Evolutionary conservation across 1,140 invertebrate species (phyloP), one percentile per base, ranked within the genome.

Genomic region (Drosophila athabasca): DNA sequence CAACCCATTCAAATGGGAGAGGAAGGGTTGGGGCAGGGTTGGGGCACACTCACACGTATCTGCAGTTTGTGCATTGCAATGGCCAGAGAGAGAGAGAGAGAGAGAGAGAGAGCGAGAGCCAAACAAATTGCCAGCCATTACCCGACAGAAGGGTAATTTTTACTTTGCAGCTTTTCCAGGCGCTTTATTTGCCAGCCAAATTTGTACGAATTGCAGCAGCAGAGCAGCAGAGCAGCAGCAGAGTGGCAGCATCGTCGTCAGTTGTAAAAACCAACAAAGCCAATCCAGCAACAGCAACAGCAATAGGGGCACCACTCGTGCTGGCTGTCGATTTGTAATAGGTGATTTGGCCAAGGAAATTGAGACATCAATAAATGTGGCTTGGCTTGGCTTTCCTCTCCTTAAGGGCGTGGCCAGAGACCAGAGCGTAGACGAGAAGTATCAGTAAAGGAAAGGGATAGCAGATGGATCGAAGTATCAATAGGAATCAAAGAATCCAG

Each of bases 351-450:
- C 75, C 79, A 76, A 76, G 87, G 78, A 90, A 90, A 90, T 90
- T 90, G 87, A 90, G 82, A 80, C 87, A 90, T 90, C 87, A 90
- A 90, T 90, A 90, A 82, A 82, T 87, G 78, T 75, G 87, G 74
- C 81, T 82, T 81, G 74, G 49, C 64, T 45, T 78, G 59, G 52
- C 53, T 73, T 13, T 13, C 11, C 35, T 39, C 60, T 44, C 50
- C 83, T 68, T 57, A 62, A 62, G 46, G 19, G 8, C 7, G 11
- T 19, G 29, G 26, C 15, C 13, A 26, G 8, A 22, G 8, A 19
- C 26, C 6, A 9, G 8, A 22, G 8, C 13, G 19, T 17, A 39
- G 5, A 39, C n/a, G 2, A 11, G 46, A 3, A 49, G 11, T 9
- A 31, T 31, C 31, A 31, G 9, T 31, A 3, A 26, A 26, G 24